Evolutionary conservation across 2,888 invertebrate genomes (phyloP).

Genomic region (Harpalus rufipes): DNA sequence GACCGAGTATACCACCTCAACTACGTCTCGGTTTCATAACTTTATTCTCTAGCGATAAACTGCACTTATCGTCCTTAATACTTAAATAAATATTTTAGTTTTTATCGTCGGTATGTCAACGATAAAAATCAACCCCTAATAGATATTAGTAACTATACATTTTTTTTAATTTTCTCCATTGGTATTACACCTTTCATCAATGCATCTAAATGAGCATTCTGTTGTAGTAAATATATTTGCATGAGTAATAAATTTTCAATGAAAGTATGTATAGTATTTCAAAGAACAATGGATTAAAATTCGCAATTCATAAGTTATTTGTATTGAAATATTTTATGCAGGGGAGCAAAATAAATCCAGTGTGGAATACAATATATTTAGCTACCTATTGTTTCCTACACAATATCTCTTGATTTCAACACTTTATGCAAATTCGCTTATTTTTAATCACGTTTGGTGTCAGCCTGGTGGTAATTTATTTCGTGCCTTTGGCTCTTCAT

Average conservation of each 20-base stretch:
- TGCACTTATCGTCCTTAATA: too few species aligned
- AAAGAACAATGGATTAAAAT: slow-evolving; percentile 34
- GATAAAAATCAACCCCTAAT: not conserved
- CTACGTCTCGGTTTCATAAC: too few species aligned
- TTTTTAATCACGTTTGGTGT: slow-evolving; percentile 57
- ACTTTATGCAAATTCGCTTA: slow-evolving; percentile 54
- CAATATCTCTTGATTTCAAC: slow-evolving; percentile 42
- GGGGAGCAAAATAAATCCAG: slow-evolving; percentile 25
- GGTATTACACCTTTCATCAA: not conserved
- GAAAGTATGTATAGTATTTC: slow-evolving; percentile 17
- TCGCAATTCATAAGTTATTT: slow-evolving; percentile 23
- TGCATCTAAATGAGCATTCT: not conserved
- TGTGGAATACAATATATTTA: slow-evolving; percentile 32
- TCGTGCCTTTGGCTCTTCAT: slow-evolving; percentile 15
- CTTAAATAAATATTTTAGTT: too few species aligned
- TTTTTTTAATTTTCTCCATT: not conserved
- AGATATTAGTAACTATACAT: not conserved
- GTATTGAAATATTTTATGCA: slow-evolving; percentile 43
- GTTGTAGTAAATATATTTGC: not conserved
- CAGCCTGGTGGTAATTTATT: slow-evolving; percentile 53
- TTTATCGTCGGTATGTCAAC: not conserved
- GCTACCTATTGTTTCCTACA: slow-evolving; percentile 28
- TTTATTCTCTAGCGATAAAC: too few species aligned
- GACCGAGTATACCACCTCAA: too few species aligned
- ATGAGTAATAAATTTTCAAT: slow-evolving; percentile 28